Conservation (phyloP, 2,113 vertebrate species). For the Emydocephalus ijimae region DNA sequence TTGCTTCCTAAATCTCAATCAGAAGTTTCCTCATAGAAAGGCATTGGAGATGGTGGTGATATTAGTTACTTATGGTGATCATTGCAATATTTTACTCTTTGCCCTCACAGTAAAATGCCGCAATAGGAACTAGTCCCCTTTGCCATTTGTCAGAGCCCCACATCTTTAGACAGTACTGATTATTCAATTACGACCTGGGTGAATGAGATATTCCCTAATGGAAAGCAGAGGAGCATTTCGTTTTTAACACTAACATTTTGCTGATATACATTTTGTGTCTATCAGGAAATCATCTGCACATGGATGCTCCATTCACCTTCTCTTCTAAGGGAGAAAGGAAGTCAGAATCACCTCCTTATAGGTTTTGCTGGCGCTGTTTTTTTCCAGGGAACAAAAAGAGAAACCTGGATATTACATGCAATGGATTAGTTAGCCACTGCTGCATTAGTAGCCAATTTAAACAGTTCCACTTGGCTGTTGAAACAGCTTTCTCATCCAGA, state of each 20-base stretch:
- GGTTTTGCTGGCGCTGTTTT: background rate
- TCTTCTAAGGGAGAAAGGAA: background rate
- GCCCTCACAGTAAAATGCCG: background rate
- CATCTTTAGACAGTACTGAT: background rate
- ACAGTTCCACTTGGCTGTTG: conserved; percentile 60
- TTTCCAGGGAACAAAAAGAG: conserved; percentile 32
- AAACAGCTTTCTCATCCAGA: conserved; percentile 54
- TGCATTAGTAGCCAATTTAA: conserved; percentile 56
- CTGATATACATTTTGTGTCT: background rate
- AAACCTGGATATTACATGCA: conserved; percentile 49
- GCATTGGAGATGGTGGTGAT: background rate
- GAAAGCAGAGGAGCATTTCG: background rate
- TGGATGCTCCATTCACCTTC: conserved; percentile 27
- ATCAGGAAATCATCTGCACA: conserved; percentile 1
- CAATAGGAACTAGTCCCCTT: background rate
- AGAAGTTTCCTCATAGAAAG: background rate
- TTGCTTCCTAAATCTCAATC: background rate
- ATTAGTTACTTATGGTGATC: background rate
- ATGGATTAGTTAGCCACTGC: conserved; percentile 36
- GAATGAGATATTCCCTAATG: background rate
- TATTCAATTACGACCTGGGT: background rate
- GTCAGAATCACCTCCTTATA: conserved; percentile 47
- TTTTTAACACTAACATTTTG: background rate
- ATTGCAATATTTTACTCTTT: background rate
- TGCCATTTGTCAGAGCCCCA: background rate